These are phyloP conservation scores for Sphyrna mokarran DNA, from an alignment of 2,113 vertebrate genomes.

Conservation along the genomic window DNA sequence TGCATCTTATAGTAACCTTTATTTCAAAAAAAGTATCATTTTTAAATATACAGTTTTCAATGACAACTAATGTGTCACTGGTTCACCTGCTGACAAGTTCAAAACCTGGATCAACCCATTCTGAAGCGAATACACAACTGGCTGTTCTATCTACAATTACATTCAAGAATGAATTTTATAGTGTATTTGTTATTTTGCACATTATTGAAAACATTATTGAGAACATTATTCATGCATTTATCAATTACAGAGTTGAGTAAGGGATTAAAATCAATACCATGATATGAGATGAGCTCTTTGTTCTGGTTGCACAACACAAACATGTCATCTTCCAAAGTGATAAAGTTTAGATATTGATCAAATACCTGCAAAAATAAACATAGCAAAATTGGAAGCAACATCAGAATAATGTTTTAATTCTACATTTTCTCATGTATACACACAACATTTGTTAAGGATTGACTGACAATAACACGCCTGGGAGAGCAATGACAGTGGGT, in stretches of 20 bases:
- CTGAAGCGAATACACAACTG: background rate
- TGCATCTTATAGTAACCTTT: background rate
- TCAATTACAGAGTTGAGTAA: background rate
- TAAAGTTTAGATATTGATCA: conserved; percentile 98
- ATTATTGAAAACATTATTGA: background rate
- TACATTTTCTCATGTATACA: background rate
- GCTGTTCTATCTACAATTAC: background rate
- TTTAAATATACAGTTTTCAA: background rate
- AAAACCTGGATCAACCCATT: background rate
- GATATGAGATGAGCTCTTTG: conserved; percentile 91
- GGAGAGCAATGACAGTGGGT: no score
- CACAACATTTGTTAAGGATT: background rate
- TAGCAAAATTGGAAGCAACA: background rate
- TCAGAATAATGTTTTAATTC: background rate
- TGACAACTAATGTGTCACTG: background rate
- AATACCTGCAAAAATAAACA: conserved; percentile 70
- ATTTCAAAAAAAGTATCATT: background rate
- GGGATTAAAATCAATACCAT: conserved; percentile 57
- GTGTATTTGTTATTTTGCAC: background rate
- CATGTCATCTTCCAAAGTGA: conserved; percentile 98
- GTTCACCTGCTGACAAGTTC: background rate
- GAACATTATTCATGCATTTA: background rate
- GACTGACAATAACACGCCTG: background rate
- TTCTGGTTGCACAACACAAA: conserved; percentile 93
- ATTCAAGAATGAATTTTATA: background rate